Conservation (phyloP, 2,113 vertebrate genomes). For the Lichenostomus cassidix region DNA sequence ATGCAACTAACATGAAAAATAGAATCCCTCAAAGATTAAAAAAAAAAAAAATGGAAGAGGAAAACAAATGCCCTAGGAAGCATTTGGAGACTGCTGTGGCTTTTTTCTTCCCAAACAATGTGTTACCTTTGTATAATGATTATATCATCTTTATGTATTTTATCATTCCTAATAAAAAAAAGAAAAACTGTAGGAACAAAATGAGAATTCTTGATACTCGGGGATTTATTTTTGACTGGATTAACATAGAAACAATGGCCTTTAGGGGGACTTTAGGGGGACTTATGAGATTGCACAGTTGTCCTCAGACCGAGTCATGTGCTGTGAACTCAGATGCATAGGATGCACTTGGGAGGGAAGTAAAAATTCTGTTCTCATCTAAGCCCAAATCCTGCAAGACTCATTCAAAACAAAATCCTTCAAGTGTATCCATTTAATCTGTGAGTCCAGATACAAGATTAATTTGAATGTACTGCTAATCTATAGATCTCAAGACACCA, state of each 20-base stretch:
- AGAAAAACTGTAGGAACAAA: not conserved
- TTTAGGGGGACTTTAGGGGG: not conserved
- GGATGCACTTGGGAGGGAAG: not conserved
- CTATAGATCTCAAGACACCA: not conserved
- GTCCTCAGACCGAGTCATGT: not conserved
- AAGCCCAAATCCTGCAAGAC: slow-evolving; percentile 53
- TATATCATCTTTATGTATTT: not conserved
- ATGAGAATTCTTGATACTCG: not conserved
- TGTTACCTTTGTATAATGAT: not conserved
- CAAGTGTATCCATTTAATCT: slow-evolving; percentile 62
- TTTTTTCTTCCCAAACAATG: not conserved
- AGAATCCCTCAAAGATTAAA: not conserved
- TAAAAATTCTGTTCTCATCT: slow-evolving; percentile 54
- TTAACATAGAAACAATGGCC: not conserved
- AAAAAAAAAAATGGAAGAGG: not conserved
- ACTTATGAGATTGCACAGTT: not conserved
- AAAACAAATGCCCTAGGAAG: not conserved
- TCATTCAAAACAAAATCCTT: slow-evolving; percentile 49
- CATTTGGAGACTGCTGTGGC: not conserved
- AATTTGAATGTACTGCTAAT: slow-evolving; percentile 63
- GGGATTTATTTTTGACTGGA: not conserved
- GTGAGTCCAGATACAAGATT: slow-evolving; percentile 48
- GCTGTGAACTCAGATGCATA: not conserved
- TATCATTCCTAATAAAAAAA: not conserved
- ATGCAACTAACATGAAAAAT: not conserved